Base-by-base conservation (phyloP, 1,140 invertebrate genomes). In the Sminthurides bifidus region DNA sequence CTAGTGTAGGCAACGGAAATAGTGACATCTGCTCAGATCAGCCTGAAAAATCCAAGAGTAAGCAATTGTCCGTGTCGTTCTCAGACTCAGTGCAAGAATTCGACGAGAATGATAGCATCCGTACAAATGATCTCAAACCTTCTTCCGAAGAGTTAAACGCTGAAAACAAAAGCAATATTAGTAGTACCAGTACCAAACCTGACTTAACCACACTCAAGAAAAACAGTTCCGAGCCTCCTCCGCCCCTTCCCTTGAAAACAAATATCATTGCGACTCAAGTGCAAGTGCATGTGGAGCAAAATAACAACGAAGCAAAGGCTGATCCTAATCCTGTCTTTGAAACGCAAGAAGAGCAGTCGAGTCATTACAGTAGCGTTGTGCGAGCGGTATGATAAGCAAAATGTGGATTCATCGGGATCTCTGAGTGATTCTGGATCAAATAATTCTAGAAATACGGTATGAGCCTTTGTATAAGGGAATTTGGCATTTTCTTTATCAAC, bases 21-120 rank as follows among this genome's bases (percentile, higher is more conserved):
- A n/a, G n/a, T n/a, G n/a, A n/a, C n/a, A n/a, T n/a, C n/a, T n/a
- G n/a, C n/a, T n/a, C n/a, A n/a, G n/a, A n/a, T n/a, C n/a, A n/a
- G n/a, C n/a, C n/a, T n/a, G n/a, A n/a, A n/a, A n/a, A n/a, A n/a
- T n/a, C 61, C 27, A 53, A 43, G 29, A 60, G 58, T 21, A 59
- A 56, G 5, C 56, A 60, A 27, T 46, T 64, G n/a, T 61, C 63
- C 17, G 63, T 65, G 23, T 61, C 63, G 10, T 65, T 65, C 52
- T 55, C 63, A 10, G 57, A 57, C 37, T 61, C 57, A 17, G 60
- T 65, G 3, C 48, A 60, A 35, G 63, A 65, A 46, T 54, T 46
- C n/a, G 49, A 56, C 41, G 43, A 48, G 12, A 51, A 57, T 23
- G 43, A 40, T 10, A 52, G 19, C n/a, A 21, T 3, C 10, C 24